Evolutionary conservation across 2,888 invertebrate species (phyloP).

Genomic region (Platycheirus albimanus): DNA sequence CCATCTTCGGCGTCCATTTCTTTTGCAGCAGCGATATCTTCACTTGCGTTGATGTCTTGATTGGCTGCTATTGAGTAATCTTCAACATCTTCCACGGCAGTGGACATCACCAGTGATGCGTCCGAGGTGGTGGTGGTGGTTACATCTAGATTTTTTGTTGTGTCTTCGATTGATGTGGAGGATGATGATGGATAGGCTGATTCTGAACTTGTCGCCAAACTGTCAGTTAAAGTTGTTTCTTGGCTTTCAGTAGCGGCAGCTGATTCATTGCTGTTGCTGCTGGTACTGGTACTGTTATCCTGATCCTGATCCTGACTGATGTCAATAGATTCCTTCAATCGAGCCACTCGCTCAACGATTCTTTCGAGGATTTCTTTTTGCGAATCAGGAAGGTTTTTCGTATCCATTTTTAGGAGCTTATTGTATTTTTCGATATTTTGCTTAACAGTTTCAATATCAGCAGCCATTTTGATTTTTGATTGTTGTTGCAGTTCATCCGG

Average conservation of each 20-base stretch:
- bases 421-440: conserved; percentile 82
- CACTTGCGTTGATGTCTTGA: conserved; percentile 74
- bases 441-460: conserved; percentile 82
- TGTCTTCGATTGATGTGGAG: conserved; percentile 30
- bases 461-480: conserved; percentile 80
- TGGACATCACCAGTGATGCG: conserved; percentile 43
- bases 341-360: conserved; percentile 82
- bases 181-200: conserved; percentile 28
- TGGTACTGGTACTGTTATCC: conserved; percentile 73
- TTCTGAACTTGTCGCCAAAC: conserved; percentile 45
- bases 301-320: conserved; percentile 76
- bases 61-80: conserved; percentile 59
- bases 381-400: conserved; percentile 81
- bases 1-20: conserved; percentile 49
- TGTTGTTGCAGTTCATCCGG: conserved; percentile 68
- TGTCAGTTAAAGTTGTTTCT: conserved; percentile 54
- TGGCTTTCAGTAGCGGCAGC: conserved; percentile 43
- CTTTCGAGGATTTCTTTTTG: conserved; percentile 82
- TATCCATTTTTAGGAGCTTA: conserved; percentile 80
- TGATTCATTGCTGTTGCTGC: conserved; percentile 35
- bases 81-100: conserved; percentile 48
- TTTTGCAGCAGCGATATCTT: conserved; percentile 77
- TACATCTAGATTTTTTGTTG: conserved; percentile 54
- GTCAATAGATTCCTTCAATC: conserved; percentile 81
- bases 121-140: conserved; percentile 51